Evolutionary conservation across 1,140 invertebrate species (phyloP).

Genomic region (Trigoniulus corallinus): DNA sequence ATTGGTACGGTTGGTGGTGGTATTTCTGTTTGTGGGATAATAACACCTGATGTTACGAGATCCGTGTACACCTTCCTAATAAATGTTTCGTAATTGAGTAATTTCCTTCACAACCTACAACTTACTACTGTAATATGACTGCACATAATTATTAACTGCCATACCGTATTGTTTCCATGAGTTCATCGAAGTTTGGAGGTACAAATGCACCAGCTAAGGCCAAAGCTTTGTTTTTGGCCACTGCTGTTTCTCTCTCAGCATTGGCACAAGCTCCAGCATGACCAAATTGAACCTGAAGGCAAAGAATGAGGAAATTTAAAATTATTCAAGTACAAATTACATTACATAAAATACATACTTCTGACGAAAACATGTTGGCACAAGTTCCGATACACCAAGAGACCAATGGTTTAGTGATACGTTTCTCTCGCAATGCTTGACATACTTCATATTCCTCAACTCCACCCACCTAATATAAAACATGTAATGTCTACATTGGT

Average conservation of each 20-base stretch:
- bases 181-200: conserved; percentile 80
- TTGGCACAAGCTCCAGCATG: conserved; percentile 97
- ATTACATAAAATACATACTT: conserved; percentile 25
- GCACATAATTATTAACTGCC: no score
- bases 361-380: conserved; percentile 77
- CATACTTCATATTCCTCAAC: conserved; percentile 98
- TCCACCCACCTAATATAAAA: conserved; percentile 62
- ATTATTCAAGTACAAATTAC: neutral
- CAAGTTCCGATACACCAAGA: conserved; percentile 97
- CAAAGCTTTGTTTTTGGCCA: conserved; percentile 77
- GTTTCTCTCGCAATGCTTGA: conserved; percentile 57
- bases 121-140: no score
- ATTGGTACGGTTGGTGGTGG: conserved; percentile 98
- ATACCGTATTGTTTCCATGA: conserved; percentile 57
- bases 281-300: conserved; percentile 79
- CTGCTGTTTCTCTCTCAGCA: conserved; percentile 84
- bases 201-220: conserved; percentile 69
- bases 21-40: conserved; percentile 74
- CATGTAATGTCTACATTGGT: neutral
- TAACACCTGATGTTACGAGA: conserved; percentile 61
- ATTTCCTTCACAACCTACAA: no score
- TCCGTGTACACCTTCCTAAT: conserved; percentile 50
- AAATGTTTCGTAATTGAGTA: conserved; percentile 3
- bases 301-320: neutral
- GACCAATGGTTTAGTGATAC: conserved; percentile 84